Evolutionary conservation across 1,140 invertebrate species (phyloP), one percentile per base, ranked within the genome.

Genomic region (Meloidogyne floridensis): DNA sequence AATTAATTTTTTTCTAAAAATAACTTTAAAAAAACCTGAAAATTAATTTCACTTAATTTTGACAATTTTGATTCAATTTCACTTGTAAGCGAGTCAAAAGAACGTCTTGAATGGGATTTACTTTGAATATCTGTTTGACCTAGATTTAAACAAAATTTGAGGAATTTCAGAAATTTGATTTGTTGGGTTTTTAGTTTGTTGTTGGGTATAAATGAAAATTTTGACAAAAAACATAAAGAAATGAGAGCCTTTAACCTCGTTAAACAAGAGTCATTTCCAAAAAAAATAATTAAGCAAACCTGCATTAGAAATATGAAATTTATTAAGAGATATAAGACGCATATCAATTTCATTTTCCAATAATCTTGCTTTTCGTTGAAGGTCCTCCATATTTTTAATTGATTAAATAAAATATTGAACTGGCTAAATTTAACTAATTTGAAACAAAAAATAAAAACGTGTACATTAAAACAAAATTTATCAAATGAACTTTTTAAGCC

Each of bases 291-390:
- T 15, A 79, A 15, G 6, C 11, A 59, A 81, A 56, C 32, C 56
- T 81, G 51, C 75, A 43, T 53, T 47, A 20, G 81, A 84, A 1
- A 59, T 15, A 72, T 83, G 69, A 56, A 83, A 69, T 80, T 83
- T 83, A 72, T 83, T 83, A 56, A 83, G 69, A 10, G 82, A 75
- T 20, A 83, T 76, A 43, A 83, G 54, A 18, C 73, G 78, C 20
- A 72, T 71, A 15, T 83, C 82, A 59, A 83, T 83, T 77, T 83
- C 82, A 56, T 84, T 83, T 77, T 83, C 82, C 13, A 83, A 65
- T n/a, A 83, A 69, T 77, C 82, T 82, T 18, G 82, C 82, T 69
- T 77, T 84, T 42, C 82, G 81, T 47, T 75, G 74, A 70, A 83
- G 56, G 18, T 83, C 82, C n/a, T 77, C 74, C 81, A 79, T 43